phyloP scores from a whole-genome alignment of 2,113 vertebrate species.

The Aspiorhynchus laticeps region DNA sequence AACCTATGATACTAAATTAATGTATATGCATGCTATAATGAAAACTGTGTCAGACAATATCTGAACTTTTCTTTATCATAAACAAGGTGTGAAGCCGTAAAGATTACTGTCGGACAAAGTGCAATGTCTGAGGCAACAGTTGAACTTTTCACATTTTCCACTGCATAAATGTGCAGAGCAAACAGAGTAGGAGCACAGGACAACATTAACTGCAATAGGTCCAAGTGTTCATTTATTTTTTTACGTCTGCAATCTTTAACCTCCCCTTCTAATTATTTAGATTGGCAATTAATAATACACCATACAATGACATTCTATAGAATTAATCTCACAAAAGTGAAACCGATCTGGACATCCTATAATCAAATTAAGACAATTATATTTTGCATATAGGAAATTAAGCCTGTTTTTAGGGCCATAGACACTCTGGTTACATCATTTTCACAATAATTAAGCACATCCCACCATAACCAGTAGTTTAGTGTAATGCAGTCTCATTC shows the following conservation, averaged over 20 bases:
- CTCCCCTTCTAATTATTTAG: neutral
- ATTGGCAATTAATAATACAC: neutral
- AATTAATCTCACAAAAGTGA: neutral
- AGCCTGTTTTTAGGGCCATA: neutral
- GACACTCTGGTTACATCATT: neutral
- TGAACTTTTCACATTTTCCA: neutral
- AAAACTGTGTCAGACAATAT: neutral
- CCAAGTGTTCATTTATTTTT: neutral
- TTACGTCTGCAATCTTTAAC: neutral
- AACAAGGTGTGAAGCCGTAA: neutral
- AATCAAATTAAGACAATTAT: neutral
- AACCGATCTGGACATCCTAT: no score
- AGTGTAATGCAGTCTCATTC: neutral
- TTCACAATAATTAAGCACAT: neutral
- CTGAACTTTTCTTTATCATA: neutral
- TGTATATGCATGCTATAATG: neutral
- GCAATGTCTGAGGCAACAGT: neutral
- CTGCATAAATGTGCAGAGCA: neutral
- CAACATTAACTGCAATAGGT: neutral
- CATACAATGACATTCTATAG: neutral
- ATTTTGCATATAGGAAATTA: neutral
- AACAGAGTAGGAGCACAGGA: neutral
- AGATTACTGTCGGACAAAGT: neutral
- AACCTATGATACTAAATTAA: no score
- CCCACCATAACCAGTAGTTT: neutral